Evolutionary conservation across 2,113 vertebrate genomes (phyloP).

Genomic region (Anthoscopus minutus): DNA sequence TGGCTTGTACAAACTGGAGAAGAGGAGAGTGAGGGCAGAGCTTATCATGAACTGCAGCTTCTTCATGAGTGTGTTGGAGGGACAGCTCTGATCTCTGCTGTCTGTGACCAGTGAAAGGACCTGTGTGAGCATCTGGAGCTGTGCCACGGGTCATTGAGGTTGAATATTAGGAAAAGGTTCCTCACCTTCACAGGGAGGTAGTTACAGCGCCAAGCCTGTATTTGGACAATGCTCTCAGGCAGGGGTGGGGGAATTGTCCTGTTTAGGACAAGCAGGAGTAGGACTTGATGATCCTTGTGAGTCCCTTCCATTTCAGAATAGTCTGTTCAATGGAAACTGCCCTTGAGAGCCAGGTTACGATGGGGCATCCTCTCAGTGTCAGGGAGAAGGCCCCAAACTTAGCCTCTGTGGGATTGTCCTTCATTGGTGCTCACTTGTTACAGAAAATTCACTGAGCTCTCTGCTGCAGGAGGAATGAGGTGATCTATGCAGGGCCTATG

Average conservation of each 20-base stretch:
- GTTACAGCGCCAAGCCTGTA: fast-evolving
- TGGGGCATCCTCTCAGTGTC: neutral
- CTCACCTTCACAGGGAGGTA: neutral
- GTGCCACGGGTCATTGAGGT: neutral
- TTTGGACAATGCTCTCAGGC: neutral
- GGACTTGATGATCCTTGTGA: neutral
- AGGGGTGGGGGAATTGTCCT: neutral
- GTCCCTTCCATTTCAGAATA: neutral
- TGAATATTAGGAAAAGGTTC: neutral
- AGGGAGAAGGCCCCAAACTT: neutral
- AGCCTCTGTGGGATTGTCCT: fast-evolving
- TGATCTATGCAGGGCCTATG: neutral
- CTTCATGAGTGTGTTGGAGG: neutral
- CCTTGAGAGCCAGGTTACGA: neutral
- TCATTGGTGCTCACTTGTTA: neutral
- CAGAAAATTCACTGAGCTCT: neutral
- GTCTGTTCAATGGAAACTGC: neutral
- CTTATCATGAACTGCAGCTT: neutral
- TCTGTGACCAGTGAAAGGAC: neutral
- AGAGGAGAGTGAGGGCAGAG: neutral
- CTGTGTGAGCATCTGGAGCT: fast-evolving
- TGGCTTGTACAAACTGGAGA: neutral
- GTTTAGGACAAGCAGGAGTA: neutral
- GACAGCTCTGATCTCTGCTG: neutral
- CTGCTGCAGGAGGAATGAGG: neutral